These are phyloP conservation scores for Pristis pectinata DNA, from an alignment of 2,797 vertebrate species.

Conservation along the genomic window DNA sequence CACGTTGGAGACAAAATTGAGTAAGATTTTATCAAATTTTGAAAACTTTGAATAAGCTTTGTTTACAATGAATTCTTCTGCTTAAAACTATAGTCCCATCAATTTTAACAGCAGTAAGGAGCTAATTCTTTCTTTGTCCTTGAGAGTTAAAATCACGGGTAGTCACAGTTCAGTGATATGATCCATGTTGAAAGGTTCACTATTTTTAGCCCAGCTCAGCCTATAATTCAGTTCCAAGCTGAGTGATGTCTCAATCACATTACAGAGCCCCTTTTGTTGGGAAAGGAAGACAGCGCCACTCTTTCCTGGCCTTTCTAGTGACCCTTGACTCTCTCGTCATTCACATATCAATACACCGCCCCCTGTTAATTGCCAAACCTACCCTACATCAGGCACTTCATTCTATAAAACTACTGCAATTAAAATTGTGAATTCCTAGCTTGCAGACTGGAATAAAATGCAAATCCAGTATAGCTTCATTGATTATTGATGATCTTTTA, in stretches of 20 bases:
- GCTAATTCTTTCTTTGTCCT: background rate
- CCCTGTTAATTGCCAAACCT: background rate
- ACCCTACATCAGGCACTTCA: background rate
- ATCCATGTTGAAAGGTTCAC: conserved; percentile 13
- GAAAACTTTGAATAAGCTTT: no score
- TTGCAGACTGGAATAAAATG: background rate
- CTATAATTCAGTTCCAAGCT: conserved; percentile 21
- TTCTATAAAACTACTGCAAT: background rate
- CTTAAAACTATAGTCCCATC: background rate
- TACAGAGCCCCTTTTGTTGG: background rate
- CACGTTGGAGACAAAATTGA: background rate
- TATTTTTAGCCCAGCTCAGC: conserved; percentile 11
- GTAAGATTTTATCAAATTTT: background rate
- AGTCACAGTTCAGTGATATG: background rate
- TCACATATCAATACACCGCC: background rate
- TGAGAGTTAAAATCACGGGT: background rate
- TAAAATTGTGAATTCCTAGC: background rate
- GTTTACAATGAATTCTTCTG: background rate
- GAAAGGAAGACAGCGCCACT: background rate
- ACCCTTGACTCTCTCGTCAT: background rate
- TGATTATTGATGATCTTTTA: background rate
- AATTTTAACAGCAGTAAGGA: background rate
- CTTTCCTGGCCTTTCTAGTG: conserved; percentile 14
- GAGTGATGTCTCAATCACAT: background rate
- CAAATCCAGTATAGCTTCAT: background rate